Evolutionary conservation across 1,140 invertebrate species (phyloP).

Genomic region (Camponotus floridanus): DNA sequence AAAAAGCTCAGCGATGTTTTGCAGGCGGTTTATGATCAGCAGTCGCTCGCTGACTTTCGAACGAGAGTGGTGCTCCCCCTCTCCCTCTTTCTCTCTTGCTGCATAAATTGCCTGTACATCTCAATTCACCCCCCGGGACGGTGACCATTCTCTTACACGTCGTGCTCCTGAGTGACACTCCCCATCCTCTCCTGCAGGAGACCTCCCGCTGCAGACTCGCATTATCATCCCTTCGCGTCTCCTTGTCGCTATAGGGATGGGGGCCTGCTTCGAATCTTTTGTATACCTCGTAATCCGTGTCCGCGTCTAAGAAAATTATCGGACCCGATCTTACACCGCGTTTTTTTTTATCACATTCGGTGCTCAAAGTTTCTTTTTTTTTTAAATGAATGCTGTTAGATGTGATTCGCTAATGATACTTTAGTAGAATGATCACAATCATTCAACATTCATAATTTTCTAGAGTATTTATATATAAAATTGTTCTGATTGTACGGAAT

Average conservation of each 20-base stretch:
- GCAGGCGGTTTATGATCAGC: conserved; percentile 73
- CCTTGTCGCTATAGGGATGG: conserved; percentile 18
- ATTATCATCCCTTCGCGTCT: conserved; percentile 75
- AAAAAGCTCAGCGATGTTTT: conserved; percentile 61
- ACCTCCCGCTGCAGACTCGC: conserved; percentile 67
- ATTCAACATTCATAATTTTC: too few relatives aligned
- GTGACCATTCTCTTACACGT: conserved; percentile 81
- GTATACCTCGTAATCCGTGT: conserved; percentile 51
- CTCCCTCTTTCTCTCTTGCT: conserved; percentile 45
- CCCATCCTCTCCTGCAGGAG: conserved; percentile 51
- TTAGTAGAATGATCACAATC: too few relatives aligned
- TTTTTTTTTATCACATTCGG: not conserved
- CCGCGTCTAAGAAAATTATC: conserved; percentile 57
- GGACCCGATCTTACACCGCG: not conserved
- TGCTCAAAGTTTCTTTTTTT: conserved; percentile 10
- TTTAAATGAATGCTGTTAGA: not conserved
- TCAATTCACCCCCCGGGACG: conserved; percentile 82
- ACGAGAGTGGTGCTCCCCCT: conserved; percentile 72
- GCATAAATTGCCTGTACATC: conserved; percentile 83
- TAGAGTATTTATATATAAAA: too few relatives aligned
- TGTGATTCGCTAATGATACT: not conserved
- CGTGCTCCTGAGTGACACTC: conserved; percentile 78
- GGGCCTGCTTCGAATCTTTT: conserved; percentile 58
- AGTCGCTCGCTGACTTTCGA: conserved; percentile 70
- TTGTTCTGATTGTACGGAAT: too few relatives aligned